These are phyloP conservation scores for Ascidia mentula DNA, from an alignment of 23 tunicate genomes.

Conservation along the genomic window DNA sequence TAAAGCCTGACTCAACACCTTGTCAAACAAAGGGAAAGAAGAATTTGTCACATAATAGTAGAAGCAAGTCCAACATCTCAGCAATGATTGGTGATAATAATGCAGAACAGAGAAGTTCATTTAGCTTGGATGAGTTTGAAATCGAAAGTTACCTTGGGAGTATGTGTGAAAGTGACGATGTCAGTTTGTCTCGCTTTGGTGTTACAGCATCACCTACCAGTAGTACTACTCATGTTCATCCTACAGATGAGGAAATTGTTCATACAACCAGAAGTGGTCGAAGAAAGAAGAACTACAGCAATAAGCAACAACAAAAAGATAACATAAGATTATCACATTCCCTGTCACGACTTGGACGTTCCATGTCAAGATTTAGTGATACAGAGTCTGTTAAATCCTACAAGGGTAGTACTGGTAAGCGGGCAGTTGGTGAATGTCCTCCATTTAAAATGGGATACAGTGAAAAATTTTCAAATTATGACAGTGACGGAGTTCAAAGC, in stretches of 20 bases:
- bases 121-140: constrained; percentile 13
- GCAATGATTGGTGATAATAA: not conserved
- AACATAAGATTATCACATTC: not conserved
- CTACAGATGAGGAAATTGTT: not conserved
- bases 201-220: constrained; percentile 21
- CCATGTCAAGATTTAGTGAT: not conserved
- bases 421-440: not conserved
- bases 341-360: not conserved
- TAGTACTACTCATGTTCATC: not conserved
- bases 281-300: not conserved
- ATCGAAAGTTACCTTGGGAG: not conserved
- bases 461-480: not conserved
- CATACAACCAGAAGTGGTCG: not conserved
- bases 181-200: constrained; percentile 53
- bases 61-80: not conserved
- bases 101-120: not conserved
- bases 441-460: not conserved
- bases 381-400: not conserved
- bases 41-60: not conserved
- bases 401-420: not conserved
- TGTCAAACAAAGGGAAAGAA: not conserved
- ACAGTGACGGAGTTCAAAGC: not conserved
- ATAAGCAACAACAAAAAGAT: not conserved
- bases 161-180: constrained; percentile 37
- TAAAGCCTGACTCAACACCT: not conserved